Evolutionary conservation across 2,888 invertebrate species (phyloP), one percentile per base, ranked within the genome.

Genomic region (Brenthis daphne): DNA sequence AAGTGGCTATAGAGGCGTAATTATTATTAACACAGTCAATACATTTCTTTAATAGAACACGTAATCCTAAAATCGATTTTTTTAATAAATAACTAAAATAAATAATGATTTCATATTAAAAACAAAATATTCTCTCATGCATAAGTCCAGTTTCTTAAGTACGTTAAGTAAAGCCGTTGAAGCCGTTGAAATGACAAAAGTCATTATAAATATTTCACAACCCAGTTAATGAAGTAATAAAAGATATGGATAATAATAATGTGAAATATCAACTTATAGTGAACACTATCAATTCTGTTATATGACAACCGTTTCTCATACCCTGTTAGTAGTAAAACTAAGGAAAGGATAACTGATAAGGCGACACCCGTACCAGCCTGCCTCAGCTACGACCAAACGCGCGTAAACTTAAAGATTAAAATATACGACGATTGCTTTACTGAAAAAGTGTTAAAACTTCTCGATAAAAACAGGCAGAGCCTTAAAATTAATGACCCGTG

Each of bases 141-240:
- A 50, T 43, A 37, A 48, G 58, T 37, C 50, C 57, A 51, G 33
- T 70, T 67, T 50, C 51, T 55, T 67, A 65, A 67, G 51, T 64
- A 70, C 20, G 68, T 57, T 57, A 65, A 61, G 57, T 63, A 29
- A 64, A 61, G 68, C 51, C 66, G 58, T 29, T 56, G 88, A 86
- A 85, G 83, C 85, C 86, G 71, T 80, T 79, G 73, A 85, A 88
- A 85, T 80, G 82, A 79, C 85, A 87, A 79, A 84, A 84, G 83
- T 84, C 82, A 83, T 86, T 84, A 87, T 84, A 83, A 29, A 76
- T 75, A 77, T 79, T 76, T 76, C 73, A 67, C 70, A 73, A 74
- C 71, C 68, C 67, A n/a, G 48, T 11, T n/a, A 5, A 29, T 50
- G 48, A 50, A 50, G 6, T 50, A 29, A 50, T 12, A 6, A 48